Base-by-base conservation (phyloP, 2,797 vertebrate genomes). In the Podarcis lilfordi region DNA sequence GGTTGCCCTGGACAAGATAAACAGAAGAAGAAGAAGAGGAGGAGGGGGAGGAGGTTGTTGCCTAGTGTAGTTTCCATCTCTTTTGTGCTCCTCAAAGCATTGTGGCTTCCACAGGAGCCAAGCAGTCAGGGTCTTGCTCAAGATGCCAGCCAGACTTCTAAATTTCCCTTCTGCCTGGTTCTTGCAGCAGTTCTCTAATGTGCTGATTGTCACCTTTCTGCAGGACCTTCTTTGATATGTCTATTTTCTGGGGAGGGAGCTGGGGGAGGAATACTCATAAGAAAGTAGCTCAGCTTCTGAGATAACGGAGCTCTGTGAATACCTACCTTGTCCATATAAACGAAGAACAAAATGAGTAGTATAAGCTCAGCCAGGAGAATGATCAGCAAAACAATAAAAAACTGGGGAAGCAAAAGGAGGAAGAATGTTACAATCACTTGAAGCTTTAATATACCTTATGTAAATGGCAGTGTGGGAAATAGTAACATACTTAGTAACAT, bases 251-350 rank as follows among this genome's bases (percentile, higher is more conserved):
- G 61, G n/a, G 29, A 71, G 43, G 74, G 1, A 50, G 2, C 29
- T 32, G 5, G 5, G 27, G 32, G 37, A 17, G 25, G 43, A 77
- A 86, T 91, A 17, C 43, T 88, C 50, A 89, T 17, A 25, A 1
- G 25, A 92, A 83, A 17, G 2, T 29, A 64, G 32, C 88, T 89
- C 87, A n/a, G 37, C 61, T 75, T 74, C 68, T 85, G 80, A 45
- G 59, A 55, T 55, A 55, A 55, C 13, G 3, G 50, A 15, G 50
- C 13, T 75, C 5, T 8, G 25, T 84, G 88, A 86, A 91, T 84
- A 72, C 98, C 97, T 97, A 99, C 99, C 99, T 99, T 99, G 97
- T 99, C 98, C 92, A 98, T 98, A 97, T 99, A 99, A 93, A 99
- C 98, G 88, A 99, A 99, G 97, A 99, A 99, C 89, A 99, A 97